Base-by-base conservation (phyloP, 1,140 invertebrate species). In the Chionoecetes opilio region DNA sequence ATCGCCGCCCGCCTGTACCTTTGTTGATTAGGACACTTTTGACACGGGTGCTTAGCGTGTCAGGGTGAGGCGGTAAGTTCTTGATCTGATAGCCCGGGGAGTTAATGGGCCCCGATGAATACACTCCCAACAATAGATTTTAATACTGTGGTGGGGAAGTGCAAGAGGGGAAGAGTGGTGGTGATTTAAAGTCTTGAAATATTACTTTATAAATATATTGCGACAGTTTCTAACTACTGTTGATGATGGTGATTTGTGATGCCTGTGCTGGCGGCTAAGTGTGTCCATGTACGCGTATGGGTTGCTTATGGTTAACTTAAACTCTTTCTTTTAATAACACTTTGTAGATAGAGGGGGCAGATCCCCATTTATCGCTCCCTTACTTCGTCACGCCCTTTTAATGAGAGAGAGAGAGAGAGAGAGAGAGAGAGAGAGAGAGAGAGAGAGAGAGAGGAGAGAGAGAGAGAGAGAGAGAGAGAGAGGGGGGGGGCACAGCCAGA, bases 31-130 rank as follows among this genome's bases (percentile, higher is more conserved):
- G 63, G 63, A 75, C 63, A 75, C 63, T 2, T 75, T 75, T 11
- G 63, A 75, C 63, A n/a, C 63, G 63, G 63, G 63, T 75, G 63
- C 63, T 75, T 75, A 75, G 63, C 63, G 63, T 75, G 63, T 21
- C 0, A 75, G 63, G 63, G 63, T 75, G 63, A n/a, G 63, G 63
- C 63, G 63, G 63, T 75, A 75, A 75, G 21, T 75, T 75, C 63
- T 75, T 75, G 63, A 75, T 75, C 63, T 75, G 63, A 75, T 75
- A 75, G 63, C 63, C 63, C 11, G 11, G 63, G 21, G 63, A 75
- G 63, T 75, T 75, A 75, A 75, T 75, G 63, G 63, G 1, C 63
- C 63, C 63, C 8, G 63, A 17, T 75, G 63, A 75, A 75, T n/a
- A 75, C 63, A 75, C 63, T 2, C 1, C 21, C 63, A 21, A 75